Conservation (phyloP, 2,888 invertebrate genomes). For the Megamerina dolium region DNA sequence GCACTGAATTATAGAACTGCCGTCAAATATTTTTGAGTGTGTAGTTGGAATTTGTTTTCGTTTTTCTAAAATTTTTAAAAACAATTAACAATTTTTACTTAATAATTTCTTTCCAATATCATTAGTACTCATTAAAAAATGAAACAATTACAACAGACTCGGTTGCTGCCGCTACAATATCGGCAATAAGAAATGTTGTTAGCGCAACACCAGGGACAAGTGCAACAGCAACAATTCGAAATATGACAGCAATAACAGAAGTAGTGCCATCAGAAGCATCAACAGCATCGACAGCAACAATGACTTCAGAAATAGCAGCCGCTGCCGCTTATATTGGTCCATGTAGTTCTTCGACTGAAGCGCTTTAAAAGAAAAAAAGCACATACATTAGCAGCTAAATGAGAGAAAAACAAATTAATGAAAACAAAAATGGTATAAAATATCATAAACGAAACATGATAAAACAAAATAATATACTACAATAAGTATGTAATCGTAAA, state of each 20-base stretch:
- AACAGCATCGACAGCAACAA: constrained; percentile 10
- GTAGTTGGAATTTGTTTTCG: too few species aligned
- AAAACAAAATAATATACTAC: constrained; percentile 1
- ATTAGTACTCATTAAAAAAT: constrained; percentile 4
- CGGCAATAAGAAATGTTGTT: constrained; percentile 14
- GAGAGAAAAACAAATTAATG: too few species aligned
- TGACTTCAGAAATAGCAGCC: constrained; percentile 21
- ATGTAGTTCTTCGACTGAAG: constrained; percentile 56
- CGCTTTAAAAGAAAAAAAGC: constrained; percentile 38
- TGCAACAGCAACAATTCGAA: constrained; percentile 6
- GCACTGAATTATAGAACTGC: too few species aligned
- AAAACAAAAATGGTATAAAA: constrained; percentile 2
- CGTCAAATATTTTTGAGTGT: too few species aligned
- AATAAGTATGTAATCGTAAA: constrained; percentile 9
- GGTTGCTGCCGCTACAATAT: constrained; percentile 28
- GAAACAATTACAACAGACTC: constrained; percentile 23
- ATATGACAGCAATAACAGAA: constrained; percentile 2
- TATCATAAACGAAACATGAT: not conserved
- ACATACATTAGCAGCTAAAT: too few species aligned
- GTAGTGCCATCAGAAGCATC: not conserved
- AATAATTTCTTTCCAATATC: not conserved
- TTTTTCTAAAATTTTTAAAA: too few species aligned
- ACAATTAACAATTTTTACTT: not conserved
- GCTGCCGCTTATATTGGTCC: constrained; percentile 47
- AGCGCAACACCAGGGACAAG: constrained; percentile 6